Conservation (phyloP, 2,888 invertebrate genomes). For the Phyto melanocephala region DNA sequence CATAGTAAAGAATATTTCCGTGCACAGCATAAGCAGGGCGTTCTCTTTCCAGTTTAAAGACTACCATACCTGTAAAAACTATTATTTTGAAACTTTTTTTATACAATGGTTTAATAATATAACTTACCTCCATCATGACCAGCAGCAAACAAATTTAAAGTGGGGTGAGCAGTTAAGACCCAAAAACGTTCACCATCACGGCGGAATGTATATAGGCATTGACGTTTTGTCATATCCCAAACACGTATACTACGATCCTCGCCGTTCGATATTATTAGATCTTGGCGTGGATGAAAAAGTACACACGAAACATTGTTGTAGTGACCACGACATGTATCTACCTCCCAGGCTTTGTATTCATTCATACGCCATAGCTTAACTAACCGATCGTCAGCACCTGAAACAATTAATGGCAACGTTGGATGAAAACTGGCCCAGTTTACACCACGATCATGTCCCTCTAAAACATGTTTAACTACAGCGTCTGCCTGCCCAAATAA, state of each 20-base stretch:
- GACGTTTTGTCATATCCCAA: constrained; percentile 98
- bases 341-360: constrained; percentile 99
- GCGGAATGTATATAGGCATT: constrained; percentile 93
- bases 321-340: constrained; percentile 99
- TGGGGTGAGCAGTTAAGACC: constrained; percentile 97
- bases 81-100: no score
- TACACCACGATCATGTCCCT: constrained; percentile 97
- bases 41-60: constrained; percentile 91
- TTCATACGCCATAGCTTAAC: constrained; percentile 99
- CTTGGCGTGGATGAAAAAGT: constrained; percentile 97
- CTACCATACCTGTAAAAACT: constrained; percentile 75
- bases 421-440: constrained; percentile 99
- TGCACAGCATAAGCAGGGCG: constrained; percentile 97
- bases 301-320: constrained; percentile 99
- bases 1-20: constrained; percentile 95
- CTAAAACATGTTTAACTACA: constrained; percentile 92
- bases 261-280: constrained; percentile 96
- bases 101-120: not conserved
- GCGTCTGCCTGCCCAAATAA: constrained; percentile 97
- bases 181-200: constrained; percentile 98
- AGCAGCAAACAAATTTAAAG: constrained; percentile 98
- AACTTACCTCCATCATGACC: constrained; percentile 98
- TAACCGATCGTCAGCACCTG: constrained; percentile 98
- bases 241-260: constrained; percentile 99
- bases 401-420: constrained; percentile 94